Percentiles rank a stretch among this genome's conserved stretches.
phyloP scores from a whole-genome alignment of 2,113 vertebrate genomes.

The Camelus bactrianus region DNA sequence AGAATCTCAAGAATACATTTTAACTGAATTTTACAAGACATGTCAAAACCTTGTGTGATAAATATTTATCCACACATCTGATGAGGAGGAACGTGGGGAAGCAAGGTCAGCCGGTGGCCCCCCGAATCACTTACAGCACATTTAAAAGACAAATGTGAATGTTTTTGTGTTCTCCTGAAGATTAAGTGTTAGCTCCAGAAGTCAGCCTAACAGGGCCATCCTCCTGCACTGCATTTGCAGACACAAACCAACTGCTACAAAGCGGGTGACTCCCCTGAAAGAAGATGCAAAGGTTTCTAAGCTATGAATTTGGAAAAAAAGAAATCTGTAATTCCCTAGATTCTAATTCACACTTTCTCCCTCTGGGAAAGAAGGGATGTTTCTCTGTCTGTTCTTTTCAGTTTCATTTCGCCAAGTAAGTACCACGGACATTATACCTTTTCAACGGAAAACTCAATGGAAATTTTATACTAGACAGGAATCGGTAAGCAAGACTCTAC shows the following conservation, averaged over 20 bases:
- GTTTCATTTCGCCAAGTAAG: neutral
- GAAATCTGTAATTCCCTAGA: neutral
- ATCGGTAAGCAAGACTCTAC: neutral
- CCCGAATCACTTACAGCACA: accelerated
- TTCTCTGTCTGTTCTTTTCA: neutral
- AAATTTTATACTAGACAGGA: neutral
- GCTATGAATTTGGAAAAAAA: neutral
- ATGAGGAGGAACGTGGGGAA: neutral
- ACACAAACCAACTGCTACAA: neutral
- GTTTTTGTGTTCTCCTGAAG: neutral
- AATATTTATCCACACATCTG: neutral
- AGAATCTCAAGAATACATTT: neutral
- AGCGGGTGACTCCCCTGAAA: neutral
- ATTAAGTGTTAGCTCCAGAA: neutral
- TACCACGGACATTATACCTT: neutral
- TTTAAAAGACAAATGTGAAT: neutral
- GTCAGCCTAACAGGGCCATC: neutral
- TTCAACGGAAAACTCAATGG: neutral
- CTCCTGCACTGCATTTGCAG: neutral
- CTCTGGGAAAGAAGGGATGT: neutral
- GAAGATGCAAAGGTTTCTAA: neutral
- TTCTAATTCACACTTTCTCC: neutral
- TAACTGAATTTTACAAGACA: neutral
- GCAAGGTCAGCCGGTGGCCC: neutral
- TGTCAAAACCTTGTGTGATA: neutral